Evolutionary conservation across 2,797 vertebrate genomes (phyloP), one percentile per base, ranked within the genome.

Genomic region (Orientallactaga sibirica): DNA sequence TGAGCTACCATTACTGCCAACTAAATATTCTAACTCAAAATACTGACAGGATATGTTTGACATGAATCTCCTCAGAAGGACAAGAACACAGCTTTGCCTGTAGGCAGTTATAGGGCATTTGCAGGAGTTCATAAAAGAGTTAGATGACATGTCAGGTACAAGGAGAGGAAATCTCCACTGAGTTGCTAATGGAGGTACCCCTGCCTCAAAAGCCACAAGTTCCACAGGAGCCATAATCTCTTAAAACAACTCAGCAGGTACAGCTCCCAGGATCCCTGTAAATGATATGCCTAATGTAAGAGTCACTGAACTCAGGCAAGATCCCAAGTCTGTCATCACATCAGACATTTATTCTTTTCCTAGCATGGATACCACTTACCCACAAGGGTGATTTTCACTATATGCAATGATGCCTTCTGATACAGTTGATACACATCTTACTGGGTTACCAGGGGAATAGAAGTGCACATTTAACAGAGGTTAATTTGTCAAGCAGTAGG

Each of bases 401-500:
- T 66, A 80, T 76, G 24, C 20, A 33, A 80, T 75, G 82, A 29
- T 91, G 55, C 24, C 29, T 22, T 71, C 41, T 75, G 71, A 87
- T 58, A 91, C 25, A 37, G 64, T 8, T 71, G 7, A 89, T 29
- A 73, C 1, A 48, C 1, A 25, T 73, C 20, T 18, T 91, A 48
- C 24, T 64, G 90, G n/a, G 15, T 75, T 91, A 41, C 22, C 25
- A 62, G 66, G 27, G 52, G 64, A 70, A 91, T 9, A 71, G 62
- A 91, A 66, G 7, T 70, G 71, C 68, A 33, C 84, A 85, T 91
- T 91, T 84, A 75, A 90, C 18, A 4, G 52, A 92, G 27, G 61
- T 75, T 88, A 67, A 89, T 43, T n/a, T 92, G 62, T 88, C 20
- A 61, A 80, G 29, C 3, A 88, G 62, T 88, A 91, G 80, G 37